These are phyloP conservation scores for Rhopalosiphum padi DNA, from an alignment of 1,140 invertebrate species.

Conservation along the genomic window DNA sequence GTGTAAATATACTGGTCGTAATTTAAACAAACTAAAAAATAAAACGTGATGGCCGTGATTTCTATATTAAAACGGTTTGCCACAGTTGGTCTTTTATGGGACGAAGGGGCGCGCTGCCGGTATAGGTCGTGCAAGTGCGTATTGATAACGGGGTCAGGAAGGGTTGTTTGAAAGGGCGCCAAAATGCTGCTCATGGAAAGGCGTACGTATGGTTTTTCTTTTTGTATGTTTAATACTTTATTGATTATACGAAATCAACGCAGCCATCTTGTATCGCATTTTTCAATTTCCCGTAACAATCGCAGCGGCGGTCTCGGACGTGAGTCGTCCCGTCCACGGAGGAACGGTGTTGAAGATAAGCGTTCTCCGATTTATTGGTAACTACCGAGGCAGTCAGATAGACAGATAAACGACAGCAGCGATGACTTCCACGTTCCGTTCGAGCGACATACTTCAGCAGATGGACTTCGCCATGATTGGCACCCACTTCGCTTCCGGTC, in stretches of 20 bases:
- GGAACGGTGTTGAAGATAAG: too few species aligned
- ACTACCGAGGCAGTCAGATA: neutral
- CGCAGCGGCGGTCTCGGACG: too few species aligned
- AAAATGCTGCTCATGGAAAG: conserved; percentile 29
- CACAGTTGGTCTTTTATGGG: neutral
- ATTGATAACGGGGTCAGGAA: neutral
- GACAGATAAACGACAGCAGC: neutral
- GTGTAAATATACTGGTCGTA: neutral
- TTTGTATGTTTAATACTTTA: neutral
- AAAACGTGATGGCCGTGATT: too few species aligned
- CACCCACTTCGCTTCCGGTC: conserved; percentile 42
- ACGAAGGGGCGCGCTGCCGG: too few species aligned
- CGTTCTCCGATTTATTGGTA: neutral
- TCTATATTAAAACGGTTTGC: neutral
- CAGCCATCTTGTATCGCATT: conserved; percentile 26
- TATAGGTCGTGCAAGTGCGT: too few species aligned
- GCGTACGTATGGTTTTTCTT: neutral
- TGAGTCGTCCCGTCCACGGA: neutral
- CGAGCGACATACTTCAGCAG: conserved; percentile 49
- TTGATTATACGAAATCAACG: conserved; percentile 23
- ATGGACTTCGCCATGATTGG: conserved; percentile 54
- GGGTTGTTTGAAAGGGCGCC: conserved; percentile 39
- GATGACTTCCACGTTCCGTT: conserved; percentile 46
- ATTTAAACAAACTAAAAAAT: neutral
- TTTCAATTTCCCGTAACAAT: neutral